These are phyloP conservation scores for Mycalesis mineus DNA, from an alignment of 2,888 invertebrate species.

Conservation along the genomic window DNA sequence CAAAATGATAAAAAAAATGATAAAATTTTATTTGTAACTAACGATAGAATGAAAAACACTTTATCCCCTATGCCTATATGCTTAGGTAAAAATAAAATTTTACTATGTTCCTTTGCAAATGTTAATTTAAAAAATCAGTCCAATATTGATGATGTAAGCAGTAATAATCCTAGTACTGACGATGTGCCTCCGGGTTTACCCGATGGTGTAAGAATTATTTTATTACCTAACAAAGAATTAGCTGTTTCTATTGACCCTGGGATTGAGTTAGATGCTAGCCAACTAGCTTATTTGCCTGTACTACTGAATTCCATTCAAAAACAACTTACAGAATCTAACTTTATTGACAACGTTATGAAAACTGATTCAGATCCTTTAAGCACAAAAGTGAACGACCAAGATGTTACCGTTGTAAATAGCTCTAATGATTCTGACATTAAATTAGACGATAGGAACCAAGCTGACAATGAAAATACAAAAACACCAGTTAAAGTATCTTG, in stretches of 20 bases:
- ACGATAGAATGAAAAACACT: background rate
- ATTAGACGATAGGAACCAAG: background rate
- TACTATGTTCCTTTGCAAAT: constrained; percentile 50
- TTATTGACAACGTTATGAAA: background rate
- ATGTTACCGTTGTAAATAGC: background rate
- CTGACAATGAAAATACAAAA: background rate
- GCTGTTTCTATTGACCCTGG: constrained; percentile 38
- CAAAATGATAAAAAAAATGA: constrained; percentile 1
- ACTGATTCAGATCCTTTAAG: background rate
- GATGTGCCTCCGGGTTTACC: constrained; percentile 32
- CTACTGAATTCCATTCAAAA: constrained; percentile 41
- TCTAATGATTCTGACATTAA: background rate
- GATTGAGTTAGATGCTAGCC: constrained; percentile 30
- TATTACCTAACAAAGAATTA: constrained; percentile 40
- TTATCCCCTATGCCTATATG: constrained; percentile 42
- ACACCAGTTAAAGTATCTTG: background rate
- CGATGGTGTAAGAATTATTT: constrained; percentile 40
- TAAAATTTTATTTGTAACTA: constrained; percentile 9
- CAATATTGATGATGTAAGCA: background rate
- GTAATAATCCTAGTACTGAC: background rate
- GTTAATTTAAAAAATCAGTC: constrained; percentile 27
- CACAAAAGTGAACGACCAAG: background rate
- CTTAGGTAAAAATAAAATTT: constrained; percentile 58
- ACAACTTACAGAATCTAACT: constrained; percentile 31
- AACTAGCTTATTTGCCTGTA: constrained; percentile 36